Base-by-base conservation (phyloP, 92 coral and sea anemone genomes). In the Heliopora coerulea region DNA sequence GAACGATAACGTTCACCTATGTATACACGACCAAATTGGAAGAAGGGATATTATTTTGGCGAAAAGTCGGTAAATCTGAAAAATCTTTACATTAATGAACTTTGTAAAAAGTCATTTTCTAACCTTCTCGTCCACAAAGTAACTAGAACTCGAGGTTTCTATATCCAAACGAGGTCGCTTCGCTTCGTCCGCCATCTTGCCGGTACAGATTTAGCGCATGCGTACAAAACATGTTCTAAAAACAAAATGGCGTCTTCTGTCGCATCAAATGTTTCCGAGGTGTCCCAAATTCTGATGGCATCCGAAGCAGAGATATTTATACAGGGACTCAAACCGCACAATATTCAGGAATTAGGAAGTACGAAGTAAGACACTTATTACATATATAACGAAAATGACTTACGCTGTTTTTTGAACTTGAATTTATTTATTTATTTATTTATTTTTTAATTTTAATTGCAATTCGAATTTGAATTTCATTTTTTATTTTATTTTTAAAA, bases 271-370 rank as follows among this genome's bases (percentile, higher is more conserved):
- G 81, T 56, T 56, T 86, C 87, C 15, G 80, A 63, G 32, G 64
- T 75, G 72, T 82, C 91, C 77, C 77, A 70, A 37, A 91, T 93
- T 37, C 61, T 93, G 20, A 77, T 86, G 29, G 98, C 96, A 15
- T 70, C 96, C 19, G 98, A 93, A 65, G 98, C 98, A 61, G 98
- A 93, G 78, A 82, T 93, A 56, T 93, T 84, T 80, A 85, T 93
- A 59, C 91, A 90, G 65, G 95, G 80, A 75, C 81, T 93, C 13
- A 90, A 80, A 62, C 59, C 91, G 3, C 73, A 78, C 54, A 82
- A 87, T 19, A 66, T 93, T 6, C 81, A 86, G 48, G 91, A 90
- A 48, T 79, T 90, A 75, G 98, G 98, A 44, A 88, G 91, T 68
- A 82, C 91, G 41, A 90, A 90, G 98, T 93, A 69, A 70, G 98